Evolutionary conservation across 2,888 invertebrate species (phyloP).

Genomic region (Argyresthia goedartella): DNA sequence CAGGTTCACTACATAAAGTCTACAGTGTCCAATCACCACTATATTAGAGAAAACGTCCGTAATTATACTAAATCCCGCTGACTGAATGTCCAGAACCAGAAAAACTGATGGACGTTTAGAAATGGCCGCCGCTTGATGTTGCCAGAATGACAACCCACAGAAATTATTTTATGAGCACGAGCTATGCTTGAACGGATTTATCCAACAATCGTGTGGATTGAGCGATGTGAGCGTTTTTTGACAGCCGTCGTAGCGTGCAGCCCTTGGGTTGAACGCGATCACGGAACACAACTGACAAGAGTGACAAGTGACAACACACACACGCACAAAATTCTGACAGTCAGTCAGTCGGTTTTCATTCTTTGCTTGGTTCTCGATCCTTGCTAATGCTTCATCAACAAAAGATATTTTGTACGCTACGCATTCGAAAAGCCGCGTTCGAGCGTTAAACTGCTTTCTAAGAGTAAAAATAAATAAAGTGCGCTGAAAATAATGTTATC

Average conservation of each 20-base stretch:
- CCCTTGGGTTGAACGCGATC: too few species aligned
- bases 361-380: background rate
- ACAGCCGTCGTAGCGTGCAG: too few species aligned
- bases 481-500: constrained; percentile 35
- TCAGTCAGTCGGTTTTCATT: too few species aligned
- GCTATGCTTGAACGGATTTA: too few species aligned
- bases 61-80: constrained; percentile 34
- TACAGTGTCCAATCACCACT: constrained; percentile 47
- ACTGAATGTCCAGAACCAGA: constrained; percentile 34
- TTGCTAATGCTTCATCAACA: constrained; percentile 1
- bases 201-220: too few species aligned
- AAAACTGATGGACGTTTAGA: constrained; percentile 47
- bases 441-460: background rate
- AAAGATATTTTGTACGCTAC: background rate
- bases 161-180: background rate
- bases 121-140: constrained; percentile 50
- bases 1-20: constrained; percentile 59
- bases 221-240: too few species aligned
- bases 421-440: background rate
- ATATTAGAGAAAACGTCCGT: constrained; percentile 47
- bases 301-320: too few species aligned
- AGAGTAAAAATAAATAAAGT: background rate
- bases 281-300: too few species aligned
- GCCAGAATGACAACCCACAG: constrained; percentile 16
- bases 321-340: too few species aligned